Percentiles rank a stretch among this genome's conserved stretches.
Conservation (phyloP, 2,797 vertebrate species). For the Artibeus lituratus region DNA sequence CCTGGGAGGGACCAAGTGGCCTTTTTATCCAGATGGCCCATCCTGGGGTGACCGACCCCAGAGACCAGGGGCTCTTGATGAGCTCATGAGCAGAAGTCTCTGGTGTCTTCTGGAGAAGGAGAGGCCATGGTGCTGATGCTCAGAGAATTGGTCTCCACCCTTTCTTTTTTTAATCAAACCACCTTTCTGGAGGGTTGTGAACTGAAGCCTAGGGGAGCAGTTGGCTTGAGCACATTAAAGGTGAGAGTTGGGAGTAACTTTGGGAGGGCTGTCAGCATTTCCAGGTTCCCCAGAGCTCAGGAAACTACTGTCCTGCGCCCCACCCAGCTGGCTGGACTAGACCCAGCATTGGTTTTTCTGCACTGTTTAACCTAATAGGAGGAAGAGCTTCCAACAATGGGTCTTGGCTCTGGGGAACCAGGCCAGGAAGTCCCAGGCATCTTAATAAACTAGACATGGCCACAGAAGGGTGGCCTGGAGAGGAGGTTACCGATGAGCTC, state of each 20-base stretch:
- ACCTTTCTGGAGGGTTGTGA: background rate
- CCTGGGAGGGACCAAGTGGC: too few species aligned
- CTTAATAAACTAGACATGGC: background rate
- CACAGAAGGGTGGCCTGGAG: background rate
- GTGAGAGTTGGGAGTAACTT: background rate
- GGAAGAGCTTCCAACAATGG: background rate
- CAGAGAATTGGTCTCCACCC: background rate
- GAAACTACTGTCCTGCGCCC: background rate
- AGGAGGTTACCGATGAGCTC: background rate
- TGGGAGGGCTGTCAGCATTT: background rate
- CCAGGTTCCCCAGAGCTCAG: background rate
- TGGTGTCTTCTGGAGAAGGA: background rate
- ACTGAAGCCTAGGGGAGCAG: background rate
- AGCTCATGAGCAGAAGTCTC: background rate
- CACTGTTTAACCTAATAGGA: background rate
- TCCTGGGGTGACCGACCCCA: too few species aligned
- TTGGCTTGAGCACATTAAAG: background rate
- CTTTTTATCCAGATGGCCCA: background rate
- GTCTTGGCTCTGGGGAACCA: background rate
- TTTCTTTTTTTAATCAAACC: background rate
- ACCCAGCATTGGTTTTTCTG: accelerated
- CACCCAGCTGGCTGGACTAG: background rate
- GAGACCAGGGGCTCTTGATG: background rate
- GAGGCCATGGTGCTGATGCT: accelerated
- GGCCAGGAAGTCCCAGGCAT: background rate